Evolutionary conservation across 2,797 vertebrate genomes (phyloP).

Genomic region (Gephyroberyx darwinii): DNA sequence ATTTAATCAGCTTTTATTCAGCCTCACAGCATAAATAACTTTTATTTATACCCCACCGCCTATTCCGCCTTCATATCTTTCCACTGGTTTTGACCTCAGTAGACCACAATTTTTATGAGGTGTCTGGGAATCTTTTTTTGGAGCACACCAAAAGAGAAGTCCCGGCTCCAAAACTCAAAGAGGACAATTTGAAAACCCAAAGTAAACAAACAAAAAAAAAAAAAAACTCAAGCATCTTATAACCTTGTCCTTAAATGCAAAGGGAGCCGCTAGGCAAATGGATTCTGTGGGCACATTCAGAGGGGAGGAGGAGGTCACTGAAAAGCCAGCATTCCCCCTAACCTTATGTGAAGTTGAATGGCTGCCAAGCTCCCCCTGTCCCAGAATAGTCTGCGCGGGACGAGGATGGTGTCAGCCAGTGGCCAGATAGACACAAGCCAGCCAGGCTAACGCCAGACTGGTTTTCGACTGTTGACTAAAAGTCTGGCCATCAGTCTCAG

Average conservation of each 20-base stretch:
- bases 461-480: slow-evolving; percentile 26
- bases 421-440: not conserved
- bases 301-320: not conserved
- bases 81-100: not conserved
- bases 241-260: not conserved
- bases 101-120: slow-evolving; percentile 2
- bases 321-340: not conserved
- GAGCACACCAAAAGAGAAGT: not conserved
- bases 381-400: not conserved
- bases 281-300: not conserved
- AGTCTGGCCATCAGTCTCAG: slow-evolving; percentile 15
- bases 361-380: not conserved
- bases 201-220: not conserved
- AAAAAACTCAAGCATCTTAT: not conserved
- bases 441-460: not conserved
- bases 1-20: slow-evolving; percentile 9
- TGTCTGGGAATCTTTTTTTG: not conserved
- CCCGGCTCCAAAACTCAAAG: too few relatives aligned
- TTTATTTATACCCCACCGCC: slow-evolving; percentile 3
- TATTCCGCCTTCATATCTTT: not conserved
- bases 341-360: slow-evolving; percentile 1
- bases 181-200: not conserved
- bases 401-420: not conserved
- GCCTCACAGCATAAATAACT: slow-evolving; percentile 5
- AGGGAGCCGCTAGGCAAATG: not conserved